Percentiles rank a stretch among this genome's conserved stretches.
These are phyloP conservation scores for Drosophila novamexicana DNA, from an alignment of 1,140 invertebrate genomes.

Conservation along the genomic window DNA sequence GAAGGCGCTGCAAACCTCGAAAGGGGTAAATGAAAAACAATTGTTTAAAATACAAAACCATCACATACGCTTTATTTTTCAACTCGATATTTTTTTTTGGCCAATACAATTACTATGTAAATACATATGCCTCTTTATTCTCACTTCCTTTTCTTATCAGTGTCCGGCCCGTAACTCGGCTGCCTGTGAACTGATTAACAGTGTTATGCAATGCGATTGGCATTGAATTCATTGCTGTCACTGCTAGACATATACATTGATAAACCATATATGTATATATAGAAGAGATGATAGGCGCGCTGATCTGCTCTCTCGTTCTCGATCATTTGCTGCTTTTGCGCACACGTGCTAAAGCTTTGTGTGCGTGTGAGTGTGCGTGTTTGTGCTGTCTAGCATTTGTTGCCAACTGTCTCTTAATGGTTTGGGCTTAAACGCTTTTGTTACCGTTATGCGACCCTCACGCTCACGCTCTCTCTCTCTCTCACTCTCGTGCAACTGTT, in stretches of 20 bases:
- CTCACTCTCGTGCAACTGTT: conserved; percentile 48
- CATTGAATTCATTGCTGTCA: conserved; percentile 59
- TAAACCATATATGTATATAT: background rate
- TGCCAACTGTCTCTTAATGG: conserved; percentile 44
- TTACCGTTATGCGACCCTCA: conserved; percentile 45
- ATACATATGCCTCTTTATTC: conserved; percentile 3
- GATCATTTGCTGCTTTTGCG: conserved; percentile 18
- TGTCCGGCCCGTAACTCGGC: background rate
- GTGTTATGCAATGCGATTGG: conserved; percentile 64
- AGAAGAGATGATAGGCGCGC: conserved; percentile 22
- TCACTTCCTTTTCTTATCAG: conserved; percentile 46
- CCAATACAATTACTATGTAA: conserved; percentile 11
- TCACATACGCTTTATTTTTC: background rate
- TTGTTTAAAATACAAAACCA: conserved; percentile 22
- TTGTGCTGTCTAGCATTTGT: conserved; percentile 20
- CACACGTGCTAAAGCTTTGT: conserved; percentile 34
- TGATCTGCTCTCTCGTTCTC: conserved; percentile 27
- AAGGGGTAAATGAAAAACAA: conserved; percentile 83
- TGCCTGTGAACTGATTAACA: conserved; percentile 13
- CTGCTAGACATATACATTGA: conserved; percentile 9
- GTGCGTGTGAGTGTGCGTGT: conserved; percentile 7
- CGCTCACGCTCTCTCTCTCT: background rate
- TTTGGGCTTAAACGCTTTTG: conserved; percentile 22
- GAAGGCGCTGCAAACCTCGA: conserved; percentile 65
- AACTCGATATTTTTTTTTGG: conserved; percentile 32